phyloP scores from a whole-genome alignment of 2,797 vertebrate genomes.

The Danio choprae region DNA sequence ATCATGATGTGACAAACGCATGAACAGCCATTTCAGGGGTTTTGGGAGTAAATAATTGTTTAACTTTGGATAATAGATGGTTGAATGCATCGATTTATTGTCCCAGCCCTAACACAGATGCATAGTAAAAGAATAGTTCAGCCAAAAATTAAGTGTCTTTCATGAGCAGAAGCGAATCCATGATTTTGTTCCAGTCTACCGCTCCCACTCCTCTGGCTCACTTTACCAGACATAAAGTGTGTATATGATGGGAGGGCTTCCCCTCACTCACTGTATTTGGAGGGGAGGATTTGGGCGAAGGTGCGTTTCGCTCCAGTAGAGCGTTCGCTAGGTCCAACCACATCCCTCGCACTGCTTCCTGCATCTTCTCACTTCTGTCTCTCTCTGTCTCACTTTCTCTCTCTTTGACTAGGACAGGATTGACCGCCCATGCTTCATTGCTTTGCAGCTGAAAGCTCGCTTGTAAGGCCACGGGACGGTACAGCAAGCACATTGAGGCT shows the following conservation, averaged over 20 bases:
- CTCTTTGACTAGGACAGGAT: slow-evolving; percentile 29
- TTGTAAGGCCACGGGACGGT: slow-evolving; percentile 24
- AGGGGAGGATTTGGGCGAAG: slow-evolving; percentile 50
- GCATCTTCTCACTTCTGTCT: slow-evolving; percentile 1
- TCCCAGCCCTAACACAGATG: neutral
- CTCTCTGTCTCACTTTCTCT: slow-evolving; percentile 36
- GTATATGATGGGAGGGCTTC: slow-evolving; percentile 21
- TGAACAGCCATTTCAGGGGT: no score
- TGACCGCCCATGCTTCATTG: slow-evolving; percentile 55
- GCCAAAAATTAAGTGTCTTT: neutral
- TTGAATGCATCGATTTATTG: no score
- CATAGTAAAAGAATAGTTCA: neutral
- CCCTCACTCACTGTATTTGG: slow-evolving; percentile 4
- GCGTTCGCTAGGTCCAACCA: slow-evolving; percentile 24
- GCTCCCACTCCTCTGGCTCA: slow-evolving; percentile 62
- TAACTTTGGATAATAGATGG: no score
- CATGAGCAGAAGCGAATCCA: slow-evolving; percentile 42
- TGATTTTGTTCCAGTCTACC: slow-evolving; percentile 67
- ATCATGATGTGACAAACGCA: no score
- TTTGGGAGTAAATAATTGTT: no score
- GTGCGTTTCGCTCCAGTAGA: slow-evolving; percentile 42
- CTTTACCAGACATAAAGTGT: slow-evolving; percentile 22
- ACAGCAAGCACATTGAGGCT: slow-evolving; percentile 27
- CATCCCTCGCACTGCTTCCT: slow-evolving; percentile 36
- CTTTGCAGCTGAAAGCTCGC: slow-evolving; percentile 26